Evolutionary conservation across 92 coral and sea anemone species (phyloP).

Genomic region (Galaxea fascicularis): DNA sequence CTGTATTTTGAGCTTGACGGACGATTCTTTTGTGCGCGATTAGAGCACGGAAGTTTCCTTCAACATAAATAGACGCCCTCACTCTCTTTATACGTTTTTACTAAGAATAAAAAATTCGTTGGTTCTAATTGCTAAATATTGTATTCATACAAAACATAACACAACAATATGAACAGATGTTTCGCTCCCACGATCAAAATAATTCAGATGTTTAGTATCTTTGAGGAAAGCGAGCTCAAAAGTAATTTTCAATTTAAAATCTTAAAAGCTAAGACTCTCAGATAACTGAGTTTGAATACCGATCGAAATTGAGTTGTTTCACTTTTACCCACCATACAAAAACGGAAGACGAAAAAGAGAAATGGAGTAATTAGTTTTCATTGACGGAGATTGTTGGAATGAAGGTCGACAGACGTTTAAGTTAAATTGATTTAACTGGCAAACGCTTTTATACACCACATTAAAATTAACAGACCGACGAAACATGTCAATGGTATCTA

Average conservation of each 20-base stretch:
- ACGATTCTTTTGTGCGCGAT: too few relatives aligned
- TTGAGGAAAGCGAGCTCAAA: neutral
- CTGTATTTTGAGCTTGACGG: too few relatives aligned
- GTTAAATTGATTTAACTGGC: neutral
- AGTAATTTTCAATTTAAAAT: neutral
- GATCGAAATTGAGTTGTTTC: neutral
- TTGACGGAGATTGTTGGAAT: neutral
- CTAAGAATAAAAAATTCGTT: too few relatives aligned
- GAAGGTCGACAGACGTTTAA: neutral
- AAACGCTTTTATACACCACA: neutral
- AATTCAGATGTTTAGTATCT: neutral
- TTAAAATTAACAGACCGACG: neutral
- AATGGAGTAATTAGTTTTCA: neutral
- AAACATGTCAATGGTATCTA: neutral
- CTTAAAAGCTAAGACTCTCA: neutral
- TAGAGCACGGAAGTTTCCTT: too few relatives aligned
- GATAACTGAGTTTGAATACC: neutral
- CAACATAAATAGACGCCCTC: too few relatives aligned
- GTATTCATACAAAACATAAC: neutral
- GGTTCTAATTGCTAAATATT: constrained; percentile 6
- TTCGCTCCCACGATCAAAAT: neutral
- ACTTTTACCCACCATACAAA: neutral
- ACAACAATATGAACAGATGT: constrained; percentile 18
- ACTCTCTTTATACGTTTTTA: too few relatives aligned
- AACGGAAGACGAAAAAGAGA: neutral